phyloP scores from a whole-genome alignment of 2,113 vertebrate species.

The Mormoops blainvillei region DNA sequence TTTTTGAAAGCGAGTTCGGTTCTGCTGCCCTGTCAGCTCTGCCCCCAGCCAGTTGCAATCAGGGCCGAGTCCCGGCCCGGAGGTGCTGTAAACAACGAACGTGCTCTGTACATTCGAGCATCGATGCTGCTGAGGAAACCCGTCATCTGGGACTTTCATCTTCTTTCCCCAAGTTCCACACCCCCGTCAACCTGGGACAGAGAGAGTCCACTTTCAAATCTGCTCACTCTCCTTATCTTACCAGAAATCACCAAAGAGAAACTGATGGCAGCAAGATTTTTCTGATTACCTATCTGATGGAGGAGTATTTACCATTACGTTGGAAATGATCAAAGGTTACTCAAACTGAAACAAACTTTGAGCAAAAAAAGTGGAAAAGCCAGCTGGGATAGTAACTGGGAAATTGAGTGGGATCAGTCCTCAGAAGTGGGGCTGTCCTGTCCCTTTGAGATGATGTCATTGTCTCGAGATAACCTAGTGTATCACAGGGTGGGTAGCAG shows the following conservation, averaged over 20 bases:
- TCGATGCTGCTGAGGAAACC: accelerated
- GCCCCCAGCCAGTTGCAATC: neutral
- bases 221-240: neutral
- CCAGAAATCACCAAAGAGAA: neutral
- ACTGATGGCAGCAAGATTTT: neutral
- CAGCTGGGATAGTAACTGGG: neutral
- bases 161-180: neutral
- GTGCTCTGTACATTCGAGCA: neutral
- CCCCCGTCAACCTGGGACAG: neutral
- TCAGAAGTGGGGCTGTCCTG: neutral
- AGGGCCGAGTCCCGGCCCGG: neutral
- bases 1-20: neutral
- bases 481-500: neutral
- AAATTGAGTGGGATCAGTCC: neutral
- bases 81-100: neutral
- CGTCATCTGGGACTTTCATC: neutral
- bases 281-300: neutral
- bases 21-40: neutral
- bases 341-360: neutral
- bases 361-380: neutral
- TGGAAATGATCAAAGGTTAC: neutral
- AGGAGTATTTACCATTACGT: neutral
- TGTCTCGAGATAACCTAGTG: neutral
- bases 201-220: neutral
- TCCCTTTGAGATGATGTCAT: neutral